Evolutionary conservation across 2,888 invertebrate genomes (phyloP).

Genomic region (Hetaerina titia): DNA sequence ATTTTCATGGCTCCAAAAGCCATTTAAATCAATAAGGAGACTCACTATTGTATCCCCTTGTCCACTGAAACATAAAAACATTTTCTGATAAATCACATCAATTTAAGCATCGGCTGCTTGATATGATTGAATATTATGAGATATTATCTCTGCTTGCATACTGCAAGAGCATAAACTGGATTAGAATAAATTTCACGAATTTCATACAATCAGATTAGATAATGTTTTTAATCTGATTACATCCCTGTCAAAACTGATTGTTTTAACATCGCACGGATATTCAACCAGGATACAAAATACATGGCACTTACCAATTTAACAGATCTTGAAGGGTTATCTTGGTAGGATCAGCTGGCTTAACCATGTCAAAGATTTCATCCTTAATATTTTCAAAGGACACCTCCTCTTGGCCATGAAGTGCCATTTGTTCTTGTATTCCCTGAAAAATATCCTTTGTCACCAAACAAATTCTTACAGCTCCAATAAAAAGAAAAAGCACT

Average conservation of each 20-base stretch:
- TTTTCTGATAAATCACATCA: too few species aligned
- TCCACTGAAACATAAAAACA: constrained; percentile 81
- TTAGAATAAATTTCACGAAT: not conserved
- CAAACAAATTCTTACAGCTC: not conserved
- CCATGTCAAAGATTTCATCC: constrained; percentile 99
- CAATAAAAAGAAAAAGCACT: not conserved
- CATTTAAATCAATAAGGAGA: constrained; percentile 96
- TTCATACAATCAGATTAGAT: too few species aligned
- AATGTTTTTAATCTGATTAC: not conserved
- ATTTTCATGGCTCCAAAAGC: constrained; percentile 98
- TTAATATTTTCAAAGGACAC: constrained; percentile 96
- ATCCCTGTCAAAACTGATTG: constrained; percentile 22
- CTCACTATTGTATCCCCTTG: constrained; percentile 96
- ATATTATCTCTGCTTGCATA: too few species aligned
- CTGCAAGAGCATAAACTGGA: too few species aligned
- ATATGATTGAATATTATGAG: too few species aligned
- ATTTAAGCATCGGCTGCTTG: too few species aligned
- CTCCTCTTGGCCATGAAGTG: constrained; percentile 91
- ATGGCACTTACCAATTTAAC: constrained; percentile 83
- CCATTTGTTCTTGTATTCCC: constrained; percentile 95
- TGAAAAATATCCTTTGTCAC: constrained; percentile 75
- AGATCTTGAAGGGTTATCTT: constrained; percentile 93
- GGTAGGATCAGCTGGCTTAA: constrained; percentile 90
- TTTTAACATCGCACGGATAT: not conserved
- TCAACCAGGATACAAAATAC: not conserved